These are phyloP conservation scores for Coreoperca whiteheadi DNA, from an alignment of 2,113 vertebrate species.

Conservation along the genomic window DNA sequence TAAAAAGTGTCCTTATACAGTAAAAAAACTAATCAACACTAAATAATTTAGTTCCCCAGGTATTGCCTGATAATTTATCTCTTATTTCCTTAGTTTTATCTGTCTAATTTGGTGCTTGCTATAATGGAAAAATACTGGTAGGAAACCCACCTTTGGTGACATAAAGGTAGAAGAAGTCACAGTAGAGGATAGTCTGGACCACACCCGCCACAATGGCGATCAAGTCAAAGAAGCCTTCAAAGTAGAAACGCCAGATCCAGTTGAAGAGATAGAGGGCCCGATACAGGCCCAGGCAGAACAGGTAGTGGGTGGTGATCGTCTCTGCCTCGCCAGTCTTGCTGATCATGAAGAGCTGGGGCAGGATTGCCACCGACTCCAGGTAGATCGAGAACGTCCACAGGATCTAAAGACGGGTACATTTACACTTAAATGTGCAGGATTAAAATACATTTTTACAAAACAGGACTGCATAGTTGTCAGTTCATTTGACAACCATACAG, in stretches of 20 bases:
- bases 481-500: not conserved
- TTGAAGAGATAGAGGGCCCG: constrained; percentile 97
- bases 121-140: not conserved
- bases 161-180: constrained; percentile 99
- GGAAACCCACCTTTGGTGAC: constrained; percentile 94
- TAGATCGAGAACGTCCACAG: constrained; percentile 99
- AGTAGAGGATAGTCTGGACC: constrained; percentile 98
- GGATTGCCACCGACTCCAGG: constrained; percentile 97
- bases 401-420: constrained; percentile 84
- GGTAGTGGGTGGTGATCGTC: constrained; percentile 99
- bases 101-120: not conserved
- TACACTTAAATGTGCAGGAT: not conserved
- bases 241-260: constrained; percentile 99
- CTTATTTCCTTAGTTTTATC: not conserved
- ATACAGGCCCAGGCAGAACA: constrained; percentile 97
- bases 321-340: constrained; percentile 99
- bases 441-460: not conserved
- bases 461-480: not conserved
- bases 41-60: no score
- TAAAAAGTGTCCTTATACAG: not conserved
- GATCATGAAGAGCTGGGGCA: constrained; percentile 99
- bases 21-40: not conserved
- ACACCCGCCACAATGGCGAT: constrained; percentile 97
- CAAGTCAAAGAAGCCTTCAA: constrained; percentile 98
- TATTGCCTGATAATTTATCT: not conserved